A percentile compares a stretch with the other conserved stretches of the same genome.
Conservation (phyloP, 1,140 invertebrate species). For the Lasaia peninsularis region DNA sequence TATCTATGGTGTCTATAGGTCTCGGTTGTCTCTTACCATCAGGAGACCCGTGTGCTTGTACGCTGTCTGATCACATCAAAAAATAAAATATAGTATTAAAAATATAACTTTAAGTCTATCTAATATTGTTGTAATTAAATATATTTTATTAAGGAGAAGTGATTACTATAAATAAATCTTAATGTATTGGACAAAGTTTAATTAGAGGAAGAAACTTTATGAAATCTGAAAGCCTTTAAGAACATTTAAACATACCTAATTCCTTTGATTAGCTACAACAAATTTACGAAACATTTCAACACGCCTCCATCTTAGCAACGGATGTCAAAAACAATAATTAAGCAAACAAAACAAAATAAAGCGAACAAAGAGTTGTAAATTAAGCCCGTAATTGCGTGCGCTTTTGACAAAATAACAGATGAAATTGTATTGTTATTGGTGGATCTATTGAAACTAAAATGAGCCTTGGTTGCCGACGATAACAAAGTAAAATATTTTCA, state of each 20-base stretch:
- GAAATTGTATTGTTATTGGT: constrained; percentile 19
- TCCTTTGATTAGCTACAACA: neutral
- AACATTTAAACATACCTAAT: neutral
- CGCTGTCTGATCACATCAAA: too few relatives aligned
- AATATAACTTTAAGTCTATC: too few relatives aligned
- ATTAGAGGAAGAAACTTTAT: neutral
- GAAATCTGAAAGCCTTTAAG: neutral
- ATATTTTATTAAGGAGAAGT: too few relatives aligned
- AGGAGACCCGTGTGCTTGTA: too few relatives aligned
- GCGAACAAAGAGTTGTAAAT: constrained; percentile 15
- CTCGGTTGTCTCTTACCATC: too few relatives aligned
- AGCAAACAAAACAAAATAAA: constrained; percentile 8
- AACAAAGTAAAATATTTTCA: constrained; percentile 27
- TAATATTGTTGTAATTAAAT: too few relatives aligned
- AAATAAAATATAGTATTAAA: too few relatives aligned
- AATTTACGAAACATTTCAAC: neutral
- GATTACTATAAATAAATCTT: too few relatives aligned
- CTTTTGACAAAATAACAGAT: constrained; percentile 25
- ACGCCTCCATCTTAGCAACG: neutral
- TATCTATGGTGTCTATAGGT: too few relatives aligned
- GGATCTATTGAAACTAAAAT: constrained; percentile 24
- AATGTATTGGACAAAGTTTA: neutral
- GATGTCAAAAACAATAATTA: constrained; percentile 12
- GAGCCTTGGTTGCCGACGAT: constrained; percentile 26
- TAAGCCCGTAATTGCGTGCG: constrained; percentile 21